phyloP scores from a whole-genome alignment of 2,888 invertebrate genomes.

The Stramonita haemastoma region DNA sequence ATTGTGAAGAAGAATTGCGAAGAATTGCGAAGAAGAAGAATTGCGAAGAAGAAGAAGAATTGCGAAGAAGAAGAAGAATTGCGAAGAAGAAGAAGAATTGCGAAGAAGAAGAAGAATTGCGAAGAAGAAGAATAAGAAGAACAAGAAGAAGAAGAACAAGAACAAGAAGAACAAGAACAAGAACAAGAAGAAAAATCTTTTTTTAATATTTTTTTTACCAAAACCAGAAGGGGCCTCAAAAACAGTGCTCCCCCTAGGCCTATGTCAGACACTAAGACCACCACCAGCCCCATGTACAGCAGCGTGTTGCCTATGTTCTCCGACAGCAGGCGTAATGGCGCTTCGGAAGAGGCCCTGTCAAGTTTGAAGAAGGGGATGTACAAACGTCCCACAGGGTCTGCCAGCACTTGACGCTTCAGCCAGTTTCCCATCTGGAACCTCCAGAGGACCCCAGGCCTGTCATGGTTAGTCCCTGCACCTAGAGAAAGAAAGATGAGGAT shows the following conservation, averaged over 20 bases:
- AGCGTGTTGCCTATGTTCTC: conserved; percentile 7
- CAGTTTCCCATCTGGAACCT: neutral
- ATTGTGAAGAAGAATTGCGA: too few species aligned
- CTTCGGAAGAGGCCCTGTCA: neutral
- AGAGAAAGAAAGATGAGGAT: too few species aligned
- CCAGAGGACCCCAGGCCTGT: neutral
- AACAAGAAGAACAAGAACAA: too few species aligned
- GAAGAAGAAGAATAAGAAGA: too few species aligned
- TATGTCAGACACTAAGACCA: neutral
- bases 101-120: too few species aligned
- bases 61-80: too few species aligned
- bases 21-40: too few species aligned
- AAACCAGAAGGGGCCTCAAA: conserved; percentile 10
- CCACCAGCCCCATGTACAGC: neutral
- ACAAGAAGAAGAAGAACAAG: too few species aligned
- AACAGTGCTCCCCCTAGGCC: neutral
- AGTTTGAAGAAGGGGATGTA: neutral
- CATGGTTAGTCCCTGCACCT: neutral
- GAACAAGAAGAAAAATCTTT: too few species aligned
- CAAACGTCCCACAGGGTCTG: neutral
- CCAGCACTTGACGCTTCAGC: neutral
- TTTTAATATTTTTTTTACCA: too few species aligned
- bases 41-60: too few species aligned
- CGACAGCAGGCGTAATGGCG: neutral
- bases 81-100: too few species aligned